These are phyloP conservation scores for Brachyistius frenatus DNA, from an alignment of 2,113 vertebrate species.

Conservation along the genomic window DNA sequence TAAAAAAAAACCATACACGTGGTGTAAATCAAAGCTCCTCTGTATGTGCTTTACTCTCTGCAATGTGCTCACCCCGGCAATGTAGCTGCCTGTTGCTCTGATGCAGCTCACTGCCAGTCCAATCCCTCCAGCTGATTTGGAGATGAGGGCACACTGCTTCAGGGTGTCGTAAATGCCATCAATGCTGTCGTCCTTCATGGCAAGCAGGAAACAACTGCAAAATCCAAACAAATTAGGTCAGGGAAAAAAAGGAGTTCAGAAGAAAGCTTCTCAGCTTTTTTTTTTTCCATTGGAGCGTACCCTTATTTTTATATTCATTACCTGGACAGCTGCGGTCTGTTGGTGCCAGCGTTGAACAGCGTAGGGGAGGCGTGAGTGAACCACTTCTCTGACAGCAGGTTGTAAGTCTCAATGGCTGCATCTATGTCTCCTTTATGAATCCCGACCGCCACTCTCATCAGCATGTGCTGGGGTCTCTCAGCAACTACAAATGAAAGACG, in stretches of 20 bases:
- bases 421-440: conserved; percentile 93
- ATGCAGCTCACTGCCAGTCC: conserved; percentile 96
- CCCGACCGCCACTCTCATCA: conserved; percentile 96
- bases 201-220: conserved; percentile 93
- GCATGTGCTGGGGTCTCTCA: conserved; percentile 96
- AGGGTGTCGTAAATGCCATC: conserved; percentile 97
- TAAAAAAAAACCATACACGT: neutral
- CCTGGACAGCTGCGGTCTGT: conserved; percentile 96
- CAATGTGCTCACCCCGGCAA: conserved; percentile 90
- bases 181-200: conserved; percentile 98
- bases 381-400: conserved; percentile 95
- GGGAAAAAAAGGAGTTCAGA: neutral
- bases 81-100: conserved; percentile 96
- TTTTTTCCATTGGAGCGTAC: neutral
- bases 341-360: conserved; percentile 96
- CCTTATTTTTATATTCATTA: conserved; percentile 43
- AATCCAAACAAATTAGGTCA: neutral
- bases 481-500: conserved; percentile 83
- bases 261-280: neutral
- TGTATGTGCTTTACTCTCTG: neutral
- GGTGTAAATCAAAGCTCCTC: neutral
- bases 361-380: conserved; percentile 98
- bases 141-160: conserved; percentile 96
- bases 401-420: conserved; percentile 94
- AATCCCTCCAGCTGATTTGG: conserved; percentile 96